Evolutionary conservation across 2,797 vertebrate species (phyloP).

Genomic region (Tokudaia muenninki): DNA sequence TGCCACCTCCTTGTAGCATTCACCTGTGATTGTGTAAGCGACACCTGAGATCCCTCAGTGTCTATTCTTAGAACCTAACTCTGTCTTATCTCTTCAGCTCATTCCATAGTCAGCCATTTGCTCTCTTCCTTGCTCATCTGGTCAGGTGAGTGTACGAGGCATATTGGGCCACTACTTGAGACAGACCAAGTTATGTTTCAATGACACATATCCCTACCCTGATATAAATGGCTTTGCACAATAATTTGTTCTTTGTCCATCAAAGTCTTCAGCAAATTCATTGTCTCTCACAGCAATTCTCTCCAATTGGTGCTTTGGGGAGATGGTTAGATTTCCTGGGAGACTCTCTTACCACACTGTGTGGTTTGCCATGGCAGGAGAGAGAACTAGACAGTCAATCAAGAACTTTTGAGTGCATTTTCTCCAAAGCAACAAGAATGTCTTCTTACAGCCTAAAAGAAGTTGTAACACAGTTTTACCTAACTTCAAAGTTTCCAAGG

Average conservation of each 20-base stretch:
- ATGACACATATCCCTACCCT: not conserved
- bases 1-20: not conserved
- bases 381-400: not conserved
- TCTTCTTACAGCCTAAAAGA: not conserved
- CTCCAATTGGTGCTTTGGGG: not conserved
- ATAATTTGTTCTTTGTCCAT: conserved; percentile 25
- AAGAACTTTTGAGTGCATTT: not conserved
- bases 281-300: not conserved
- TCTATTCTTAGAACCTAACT: not conserved
- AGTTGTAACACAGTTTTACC: not conserved
- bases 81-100: not conserved
- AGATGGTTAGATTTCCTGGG: not conserved
- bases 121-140: not conserved
- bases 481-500: conserved; percentile 7
- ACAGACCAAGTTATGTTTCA: not conserved
- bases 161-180: not conserved
- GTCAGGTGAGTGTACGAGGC: not conserved
- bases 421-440: not conserved
- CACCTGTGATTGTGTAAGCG: not conserved
- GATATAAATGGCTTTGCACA: not conserved
- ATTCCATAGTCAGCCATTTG: not conserved
- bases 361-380: not conserved
- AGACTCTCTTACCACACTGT: conserved; percentile 12
- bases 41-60: not conserved
- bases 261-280: not conserved